phyloP scores from a whole-genome alignment of 2,888 invertebrate genomes.

The Diarsia brunnea region DNA sequence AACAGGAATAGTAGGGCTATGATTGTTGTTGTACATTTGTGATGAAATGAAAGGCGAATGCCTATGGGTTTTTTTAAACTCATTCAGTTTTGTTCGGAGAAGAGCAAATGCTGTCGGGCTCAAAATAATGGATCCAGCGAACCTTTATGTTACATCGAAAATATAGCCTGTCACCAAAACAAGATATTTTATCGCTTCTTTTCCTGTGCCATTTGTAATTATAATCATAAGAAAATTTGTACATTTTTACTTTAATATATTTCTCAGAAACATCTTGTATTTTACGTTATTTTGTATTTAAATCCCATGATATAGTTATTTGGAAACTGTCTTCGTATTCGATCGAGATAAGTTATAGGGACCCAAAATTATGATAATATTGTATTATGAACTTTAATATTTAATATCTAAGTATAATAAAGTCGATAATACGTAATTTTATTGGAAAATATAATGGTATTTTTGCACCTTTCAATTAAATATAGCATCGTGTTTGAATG shows the following conservation, averaged over 20 bases:
- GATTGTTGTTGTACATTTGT: background rate
- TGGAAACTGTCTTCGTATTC: conserved; percentile 51
- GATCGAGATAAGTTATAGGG: conserved; percentile 62
- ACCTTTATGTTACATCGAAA: background rate
- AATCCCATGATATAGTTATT: conserved; percentile 50
- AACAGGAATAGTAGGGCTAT: background rate
- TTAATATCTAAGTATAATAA: conserved; percentile 41
- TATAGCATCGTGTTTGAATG: conserved; percentile 42
- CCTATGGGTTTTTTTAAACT: background rate
- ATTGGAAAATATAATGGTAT: conserved; percentile 51
- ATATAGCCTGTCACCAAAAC: conserved; percentile 28
- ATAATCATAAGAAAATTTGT: conserved; percentile 61
- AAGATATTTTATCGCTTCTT: conserved; percentile 62
- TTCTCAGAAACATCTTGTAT: conserved; percentile 30
- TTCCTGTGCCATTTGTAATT: conserved; percentile 76
- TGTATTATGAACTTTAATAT: conserved; percentile 55
- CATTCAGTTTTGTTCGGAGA: background rate
- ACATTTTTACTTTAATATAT: conserved; percentile 63
- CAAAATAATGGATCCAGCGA: background rate
- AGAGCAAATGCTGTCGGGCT: background rate
- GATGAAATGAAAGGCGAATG: background rate
- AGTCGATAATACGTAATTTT: conserved; percentile 57
- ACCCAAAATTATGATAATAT: conserved; percentile 63
- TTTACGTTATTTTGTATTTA: conserved; percentile 55
- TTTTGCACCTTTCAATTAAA: conserved; percentile 56